Conservation (phyloP, 2,113 vertebrate species). For the Benitochromis conjunctus region DNA sequence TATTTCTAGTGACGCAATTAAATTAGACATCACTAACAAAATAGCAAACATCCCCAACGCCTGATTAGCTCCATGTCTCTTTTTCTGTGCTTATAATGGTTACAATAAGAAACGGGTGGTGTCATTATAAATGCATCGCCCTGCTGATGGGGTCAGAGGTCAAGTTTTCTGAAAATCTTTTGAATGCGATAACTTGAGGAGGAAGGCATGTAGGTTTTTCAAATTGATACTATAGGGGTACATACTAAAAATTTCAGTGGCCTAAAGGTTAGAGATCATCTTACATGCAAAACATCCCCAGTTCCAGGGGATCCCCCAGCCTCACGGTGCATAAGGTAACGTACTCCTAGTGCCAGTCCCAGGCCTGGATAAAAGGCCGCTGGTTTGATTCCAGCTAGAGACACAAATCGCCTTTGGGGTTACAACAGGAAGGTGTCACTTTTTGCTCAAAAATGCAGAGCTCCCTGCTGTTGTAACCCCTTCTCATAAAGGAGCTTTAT, state of each 20-base stretch:
- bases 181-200: neutral
- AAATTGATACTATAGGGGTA: neutral
- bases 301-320: neutral
- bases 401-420: neutral
- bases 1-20: neutral
- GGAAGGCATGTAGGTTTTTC: neutral
- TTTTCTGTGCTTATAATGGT: neutral
- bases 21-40: neutral
- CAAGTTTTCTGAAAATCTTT: neutral
- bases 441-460: neutral
- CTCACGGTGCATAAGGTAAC: neutral
- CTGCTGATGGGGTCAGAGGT: neutral
- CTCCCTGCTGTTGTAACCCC: neutral
- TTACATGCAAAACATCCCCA: neutral
- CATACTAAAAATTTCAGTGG: neutral
- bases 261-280: neutral
- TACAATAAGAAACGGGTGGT: neutral
- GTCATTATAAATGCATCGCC: neutral
- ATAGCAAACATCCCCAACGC: neutral
- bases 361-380: neutral
- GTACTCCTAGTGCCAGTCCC: neutral
- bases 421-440: neutral
- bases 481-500: neutral
- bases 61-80: neutral
- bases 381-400: neutral